These are phyloP conservation scores for Lagopus leucura DNA, from an alignment of 2,113 vertebrate genomes.

Conservation along the genomic window DNA sequence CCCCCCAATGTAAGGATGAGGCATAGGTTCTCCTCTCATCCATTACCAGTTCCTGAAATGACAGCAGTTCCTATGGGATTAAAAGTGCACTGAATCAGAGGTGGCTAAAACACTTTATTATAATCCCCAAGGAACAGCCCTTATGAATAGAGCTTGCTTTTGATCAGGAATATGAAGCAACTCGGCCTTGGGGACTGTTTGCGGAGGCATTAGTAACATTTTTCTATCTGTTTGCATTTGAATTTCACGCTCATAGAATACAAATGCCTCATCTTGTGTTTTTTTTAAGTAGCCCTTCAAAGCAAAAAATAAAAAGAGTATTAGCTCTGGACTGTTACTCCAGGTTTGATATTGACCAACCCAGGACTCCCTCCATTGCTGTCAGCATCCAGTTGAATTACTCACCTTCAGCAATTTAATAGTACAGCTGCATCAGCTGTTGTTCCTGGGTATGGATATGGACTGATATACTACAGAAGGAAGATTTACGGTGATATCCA, in stretches of 20 bases:
- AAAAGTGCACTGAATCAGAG: neutral
- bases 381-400: neutral
- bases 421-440: neutral
- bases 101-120: neutral
- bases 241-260: neutral
- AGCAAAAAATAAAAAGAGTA: neutral
- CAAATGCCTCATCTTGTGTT: neutral
- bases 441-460: neutral
- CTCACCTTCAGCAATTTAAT: neutral
- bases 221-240: neutral
- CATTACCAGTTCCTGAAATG: neutral
- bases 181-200: neutral
- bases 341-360: neutral
- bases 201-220: neutral
- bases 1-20: neutral
- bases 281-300: neutral
- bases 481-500: neutral
- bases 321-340: neutral
- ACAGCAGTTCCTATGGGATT: neutral
- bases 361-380: neutral
- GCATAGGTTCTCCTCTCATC: neutral
- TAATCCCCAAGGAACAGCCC: neutral
- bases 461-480: neutral
- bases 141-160: slow-evolving; percentile 6
- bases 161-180: neutral